phyloP scores from a whole-genome alignment of 2,113 vertebrate genomes.

The Hippocampus zosterae region DNA sequence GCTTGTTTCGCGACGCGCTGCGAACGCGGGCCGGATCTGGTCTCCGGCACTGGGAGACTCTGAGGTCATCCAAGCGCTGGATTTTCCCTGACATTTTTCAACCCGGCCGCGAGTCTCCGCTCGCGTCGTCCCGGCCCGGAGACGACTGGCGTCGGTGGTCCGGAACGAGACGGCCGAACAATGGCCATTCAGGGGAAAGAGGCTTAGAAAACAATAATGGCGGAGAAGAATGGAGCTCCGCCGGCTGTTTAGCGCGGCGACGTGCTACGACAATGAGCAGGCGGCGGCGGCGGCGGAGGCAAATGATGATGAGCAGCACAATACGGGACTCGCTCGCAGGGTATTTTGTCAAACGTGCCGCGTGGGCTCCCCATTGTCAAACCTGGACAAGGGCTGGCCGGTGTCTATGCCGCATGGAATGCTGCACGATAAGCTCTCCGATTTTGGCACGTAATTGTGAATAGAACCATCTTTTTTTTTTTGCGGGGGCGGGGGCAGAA shows the following conservation, averaged over 20 bases:
- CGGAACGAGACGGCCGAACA: not conserved
- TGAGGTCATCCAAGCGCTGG: not conserved
- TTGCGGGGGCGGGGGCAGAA: no score
- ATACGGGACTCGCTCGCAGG: not conserved
- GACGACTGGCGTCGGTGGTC: not conserved
- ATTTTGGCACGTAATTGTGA: no score
- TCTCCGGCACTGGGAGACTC: not conserved
- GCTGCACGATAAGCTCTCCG: not conserved
- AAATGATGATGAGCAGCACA: not conserved
- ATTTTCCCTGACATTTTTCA: not conserved
- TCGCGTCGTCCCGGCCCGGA: not conserved
- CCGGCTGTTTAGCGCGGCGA: not conserved
- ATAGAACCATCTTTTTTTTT: no score
- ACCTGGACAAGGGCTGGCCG: not conserved
- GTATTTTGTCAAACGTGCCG: not conserved
- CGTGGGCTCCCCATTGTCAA: not conserved
- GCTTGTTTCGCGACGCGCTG: not conserved
- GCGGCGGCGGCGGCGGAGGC: not conserved
- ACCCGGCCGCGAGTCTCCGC: not conserved
- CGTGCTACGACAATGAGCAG: not conserved
- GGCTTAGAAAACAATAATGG: constrained; percentile 4
- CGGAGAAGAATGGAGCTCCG: constrained; percentile 1
- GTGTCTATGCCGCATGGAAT: not conserved
- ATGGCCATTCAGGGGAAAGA: constrained; percentile 3
- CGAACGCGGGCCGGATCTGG: not conserved